Evolutionary conservation across 2,113 vertebrate genomes (phyloP).

Genomic region (Papio anubis): DNA sequence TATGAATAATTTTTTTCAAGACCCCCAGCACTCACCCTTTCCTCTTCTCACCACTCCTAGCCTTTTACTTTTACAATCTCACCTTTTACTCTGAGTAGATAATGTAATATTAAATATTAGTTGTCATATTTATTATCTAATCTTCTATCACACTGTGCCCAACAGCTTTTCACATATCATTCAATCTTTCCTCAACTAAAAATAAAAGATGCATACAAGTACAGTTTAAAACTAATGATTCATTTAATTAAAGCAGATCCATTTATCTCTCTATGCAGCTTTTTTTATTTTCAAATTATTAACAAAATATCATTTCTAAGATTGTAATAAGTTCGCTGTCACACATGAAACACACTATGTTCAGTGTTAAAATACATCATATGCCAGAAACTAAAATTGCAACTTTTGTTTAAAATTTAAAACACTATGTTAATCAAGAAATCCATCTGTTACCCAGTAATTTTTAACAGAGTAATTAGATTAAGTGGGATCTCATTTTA

Average conservation of each 20-base stretch:
- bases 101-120: background rate
- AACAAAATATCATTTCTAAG: background rate
- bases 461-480: constrained; percentile 27
- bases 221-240: background rate
- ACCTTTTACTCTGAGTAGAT: background rate
- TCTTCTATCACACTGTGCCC: background rate
- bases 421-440: constrained; percentile 7
- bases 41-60: background rate
- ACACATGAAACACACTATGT: background rate
- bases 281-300: background rate
- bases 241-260: background rate
- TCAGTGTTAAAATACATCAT: background rate
- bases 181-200: background rate
- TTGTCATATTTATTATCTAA: background rate
- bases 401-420: constrained; percentile 45
- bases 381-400: background rate
- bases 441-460: background rate
- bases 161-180: background rate
- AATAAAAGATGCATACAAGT: background rate
- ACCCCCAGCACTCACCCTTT: background rate
- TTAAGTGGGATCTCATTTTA: background rate
- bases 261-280: background rate
- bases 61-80: background rate
- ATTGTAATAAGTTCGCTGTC: background rate
- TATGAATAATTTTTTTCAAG: background rate